Evolutionary conservation across 2,113 vertebrate species (phyloP).

Genomic region (Hyla sarda): DNA sequence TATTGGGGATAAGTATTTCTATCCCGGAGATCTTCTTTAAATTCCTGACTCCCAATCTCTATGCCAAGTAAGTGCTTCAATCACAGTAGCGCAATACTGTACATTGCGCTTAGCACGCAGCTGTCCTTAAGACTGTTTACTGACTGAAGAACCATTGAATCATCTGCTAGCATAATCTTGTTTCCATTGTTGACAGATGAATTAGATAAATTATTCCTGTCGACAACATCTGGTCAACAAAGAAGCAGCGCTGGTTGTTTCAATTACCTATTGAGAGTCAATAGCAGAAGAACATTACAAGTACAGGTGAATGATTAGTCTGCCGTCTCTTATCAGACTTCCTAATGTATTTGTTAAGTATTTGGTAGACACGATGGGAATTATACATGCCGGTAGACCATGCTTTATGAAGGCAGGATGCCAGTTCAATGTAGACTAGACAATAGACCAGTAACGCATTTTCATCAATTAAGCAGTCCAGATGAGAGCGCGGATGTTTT

Average conservation of each 20-base stretch:
- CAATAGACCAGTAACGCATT: neutral
- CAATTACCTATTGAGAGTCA: conserved; percentile 19
- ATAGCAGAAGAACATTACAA: neutral
- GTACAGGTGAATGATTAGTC: neutral
- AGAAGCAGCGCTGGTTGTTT: neutral
- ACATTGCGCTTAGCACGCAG: no score
- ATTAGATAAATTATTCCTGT: conserved; percentile 28
- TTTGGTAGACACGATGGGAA: neutral
- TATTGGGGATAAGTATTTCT: no score
- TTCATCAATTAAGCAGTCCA: neutral
- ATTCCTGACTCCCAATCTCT: neutral
- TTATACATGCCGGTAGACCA: neutral
- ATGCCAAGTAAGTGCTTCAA: neutral
- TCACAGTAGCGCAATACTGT: neutral
- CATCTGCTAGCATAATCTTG: neutral
- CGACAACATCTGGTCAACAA: conserved; percentile 15
- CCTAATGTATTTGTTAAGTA: neutral
- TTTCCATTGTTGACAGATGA: neutral
- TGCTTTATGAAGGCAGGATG: neutral
- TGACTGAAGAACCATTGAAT: neutral
- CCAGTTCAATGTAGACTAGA: neutral
- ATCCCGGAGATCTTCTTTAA: neutral
- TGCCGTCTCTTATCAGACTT: neutral
- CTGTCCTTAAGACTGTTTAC: neutral
- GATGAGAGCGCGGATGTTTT: neutral